Conservation (phyloP, 2,888 invertebrate species). For the Drosophila greeni region DNA sequence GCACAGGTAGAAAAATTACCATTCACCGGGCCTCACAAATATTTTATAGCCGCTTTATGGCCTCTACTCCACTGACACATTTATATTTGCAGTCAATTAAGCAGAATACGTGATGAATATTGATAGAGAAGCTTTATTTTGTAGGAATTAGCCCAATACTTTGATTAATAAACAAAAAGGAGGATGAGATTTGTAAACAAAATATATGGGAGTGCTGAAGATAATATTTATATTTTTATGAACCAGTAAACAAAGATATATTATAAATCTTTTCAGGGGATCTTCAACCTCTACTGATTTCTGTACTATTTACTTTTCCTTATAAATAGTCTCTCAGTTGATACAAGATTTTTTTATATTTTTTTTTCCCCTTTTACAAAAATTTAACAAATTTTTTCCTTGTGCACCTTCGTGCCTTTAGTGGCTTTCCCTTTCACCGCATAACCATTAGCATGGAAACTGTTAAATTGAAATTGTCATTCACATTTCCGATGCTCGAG, state of each 20-base stretch:
- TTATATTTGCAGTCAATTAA: constrained; percentile 5
- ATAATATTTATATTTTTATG: not conserved
- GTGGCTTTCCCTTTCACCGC: constrained; percentile 6
- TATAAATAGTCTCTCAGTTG: not conserved
- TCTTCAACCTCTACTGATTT: not conserved
- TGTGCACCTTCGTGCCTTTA: constrained; percentile 15
- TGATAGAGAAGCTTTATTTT: not conserved
- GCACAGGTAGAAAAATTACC: constrained; percentile 10
- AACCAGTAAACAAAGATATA: no score
- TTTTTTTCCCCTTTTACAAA: no score
- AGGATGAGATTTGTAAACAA: not conserved
- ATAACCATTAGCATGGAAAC: constrained; percentile 68
- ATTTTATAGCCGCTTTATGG: constrained; percentile 4
- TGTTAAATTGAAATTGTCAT: constrained; percentile 72
- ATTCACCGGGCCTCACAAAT: constrained; percentile 1
- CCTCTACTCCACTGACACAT: not conserved
- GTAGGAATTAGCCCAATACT: not conserved
- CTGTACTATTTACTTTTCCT: not conserved
- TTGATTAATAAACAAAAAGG: not conserved
- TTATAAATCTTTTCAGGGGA: not conserved
- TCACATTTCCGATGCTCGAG: constrained; percentile 61
- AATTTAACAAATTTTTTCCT: not conserved
- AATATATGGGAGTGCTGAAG: not conserved
- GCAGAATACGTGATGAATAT: not conserved
- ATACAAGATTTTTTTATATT: accelerated